Evolutionary conservation across 2,888 invertebrate species (phyloP), one percentile per base, ranked within the genome.

Genomic region (Eilema depressum): DNA sequence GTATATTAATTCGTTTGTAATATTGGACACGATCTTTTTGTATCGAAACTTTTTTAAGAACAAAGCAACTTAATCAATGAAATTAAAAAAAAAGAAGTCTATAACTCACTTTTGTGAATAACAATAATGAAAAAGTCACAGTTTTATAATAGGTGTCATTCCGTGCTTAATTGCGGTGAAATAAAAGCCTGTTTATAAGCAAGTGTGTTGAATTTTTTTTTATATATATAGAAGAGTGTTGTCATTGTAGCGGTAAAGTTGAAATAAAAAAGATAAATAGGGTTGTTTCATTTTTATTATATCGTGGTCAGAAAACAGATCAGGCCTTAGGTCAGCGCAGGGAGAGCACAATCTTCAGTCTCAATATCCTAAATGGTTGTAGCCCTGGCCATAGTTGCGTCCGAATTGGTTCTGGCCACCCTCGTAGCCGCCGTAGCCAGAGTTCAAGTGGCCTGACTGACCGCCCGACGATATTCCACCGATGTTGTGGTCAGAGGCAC

Each of bases 401-500:
- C 66, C 66, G 66, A 33, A 57, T 8, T 66, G 23, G 59, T 60
- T 66, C 59, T n/a, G 33, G 7, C 37, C 66, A 0, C 59, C 41
- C 20, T 57, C 37, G 25, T n/a, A 60, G 37, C 60, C 41, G 17
- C 59, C 63, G 0, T 72, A 70, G 0, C 72, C 83, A 33, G 63
- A 64, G 23, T 47, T 0, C n/a, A 28, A 57, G 33, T 72, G 69
- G 2, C 80, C 83, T 0, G 10, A 63, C 0, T 26, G 12, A 2
- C 71, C 70, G 0, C 26, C 0, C 30, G 71, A 59, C 0, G 20
- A 1, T 10, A 10, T 33, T 0, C 77, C 74, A 4, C 83, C 83
- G 63, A 71, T 12, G 33, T 47, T 17, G 20, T 83, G 81, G 14
- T 61, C 74, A 0, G 69, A 66, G 0, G 74, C 62, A 62, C 72